phyloP scores from a whole-genome alignment of 2,797 vertebrate genomes.

The Argentina silus region DNA sequence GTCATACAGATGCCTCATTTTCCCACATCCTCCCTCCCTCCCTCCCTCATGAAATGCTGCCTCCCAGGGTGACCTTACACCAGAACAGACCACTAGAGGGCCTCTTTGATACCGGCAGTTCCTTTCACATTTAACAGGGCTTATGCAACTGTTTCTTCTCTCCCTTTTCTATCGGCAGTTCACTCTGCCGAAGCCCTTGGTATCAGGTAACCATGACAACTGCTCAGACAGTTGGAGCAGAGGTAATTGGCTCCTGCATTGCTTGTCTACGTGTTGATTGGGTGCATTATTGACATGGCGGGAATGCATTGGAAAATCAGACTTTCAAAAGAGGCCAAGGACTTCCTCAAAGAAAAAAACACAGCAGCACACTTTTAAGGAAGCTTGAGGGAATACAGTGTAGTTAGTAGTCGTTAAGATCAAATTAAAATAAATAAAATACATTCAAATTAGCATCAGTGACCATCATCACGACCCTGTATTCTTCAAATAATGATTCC shows the following conservation, averaged over 20 bases:
- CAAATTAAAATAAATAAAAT: conserved; percentile 55
- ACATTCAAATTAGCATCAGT: conserved; percentile 68
- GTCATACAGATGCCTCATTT: conserved; percentile 58
- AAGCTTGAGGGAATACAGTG: conserved; percentile 9
- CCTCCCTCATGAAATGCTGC: not conserved
- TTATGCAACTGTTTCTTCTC: not conserved
- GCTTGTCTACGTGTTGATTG: not conserved
- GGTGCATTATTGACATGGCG: not conserved
- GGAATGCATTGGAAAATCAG: not conserved
- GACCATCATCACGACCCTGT: conserved; percentile 17
- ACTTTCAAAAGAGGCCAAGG: no score
- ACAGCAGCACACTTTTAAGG: conserved; percentile 8
- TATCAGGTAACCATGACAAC: not conserved
- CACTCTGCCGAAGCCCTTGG: no score
- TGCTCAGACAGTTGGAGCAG: not conserved
- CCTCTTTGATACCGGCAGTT: conserved; percentile 14
- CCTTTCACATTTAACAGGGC: not conserved
- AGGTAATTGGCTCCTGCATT: not conserved
- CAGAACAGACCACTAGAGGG: conserved; percentile 56
- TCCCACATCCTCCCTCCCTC: conserved; percentile 54
- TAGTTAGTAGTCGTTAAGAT: conserved; percentile 11
- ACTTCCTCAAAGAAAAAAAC: no score
- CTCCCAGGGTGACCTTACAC: not conserved
- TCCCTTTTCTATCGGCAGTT: no score
- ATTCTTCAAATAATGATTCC: not conserved